Evolutionary conservation across 2,797 vertebrate species (phyloP), one percentile per base, ranked within the genome.

Genomic region (Spatula versicolor): DNA sequence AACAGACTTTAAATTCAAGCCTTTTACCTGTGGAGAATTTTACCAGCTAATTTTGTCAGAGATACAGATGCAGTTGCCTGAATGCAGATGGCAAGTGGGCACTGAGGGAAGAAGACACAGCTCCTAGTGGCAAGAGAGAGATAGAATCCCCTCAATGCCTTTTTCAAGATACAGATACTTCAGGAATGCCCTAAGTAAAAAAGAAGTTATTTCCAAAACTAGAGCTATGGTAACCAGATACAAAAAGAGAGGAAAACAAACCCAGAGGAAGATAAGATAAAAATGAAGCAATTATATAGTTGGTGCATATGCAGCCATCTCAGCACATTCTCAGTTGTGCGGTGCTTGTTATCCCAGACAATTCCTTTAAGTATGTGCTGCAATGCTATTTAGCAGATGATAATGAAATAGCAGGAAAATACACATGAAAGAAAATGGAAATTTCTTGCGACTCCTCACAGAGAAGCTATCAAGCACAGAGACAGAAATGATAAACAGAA

Each of bases 331-430:
- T 88, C 54, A 25, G 31, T 71, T 58, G 15, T 37, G 52, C 11
- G 5, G 8, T n/a, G 0, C 1, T 75, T 17, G 50, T 90, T 76
- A 90, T 48, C 56, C 60, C 80, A 88, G 54, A 81, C 67, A 91
- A 79, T 25, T 23, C 59, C n/a, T 62, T 86, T 25, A 59, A 87
- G 76, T 52, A 25, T 88, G 88, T 88, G 37, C 77, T 94, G 83
- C 77, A 71, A 30, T 43, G 80, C 56, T 91, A 6, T 83, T 96
- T 93, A 92, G 74, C 56, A 76, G 71, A 78, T 22, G 67, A 76
- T 79, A 88, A 94, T 68, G 87, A 94, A 96, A 60, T 28, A 90
- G 54, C 28, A 62, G 86, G 60, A 54, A 90, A 86, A 83, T 45
- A 35, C 4, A 35, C 8, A 3, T 5, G 80, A 26, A 83, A 82